phyloP scores from a whole-genome alignment of 2,888 invertebrate genomes.

The Polylopha cassiicola region DNA sequence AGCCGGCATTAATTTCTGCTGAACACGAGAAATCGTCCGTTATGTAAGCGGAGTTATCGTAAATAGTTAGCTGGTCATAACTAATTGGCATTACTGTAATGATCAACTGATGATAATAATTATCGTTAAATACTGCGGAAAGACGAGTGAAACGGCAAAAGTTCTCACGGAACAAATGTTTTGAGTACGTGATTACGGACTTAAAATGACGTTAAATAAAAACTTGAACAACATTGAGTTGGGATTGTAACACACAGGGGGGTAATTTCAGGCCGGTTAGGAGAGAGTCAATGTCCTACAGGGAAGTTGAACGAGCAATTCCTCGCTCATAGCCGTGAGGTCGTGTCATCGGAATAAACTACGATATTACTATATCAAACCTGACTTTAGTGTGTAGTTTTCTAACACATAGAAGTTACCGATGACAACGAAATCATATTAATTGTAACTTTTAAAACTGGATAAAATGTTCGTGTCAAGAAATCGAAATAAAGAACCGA shows the following conservation, averaged over 20 bases:
- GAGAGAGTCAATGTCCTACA: conserved; percentile 29
- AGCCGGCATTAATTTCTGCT: conserved; percentile 14
- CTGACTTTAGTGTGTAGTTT: no score
- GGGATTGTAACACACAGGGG: conserved; percentile 21
- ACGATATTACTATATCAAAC: no score
- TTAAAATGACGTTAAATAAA: no score
- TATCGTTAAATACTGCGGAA: background rate
- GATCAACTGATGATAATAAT: conserved; percentile 6
- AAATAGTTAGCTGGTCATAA: conserved; percentile 3
- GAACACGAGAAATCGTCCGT: conserved; percentile 16
- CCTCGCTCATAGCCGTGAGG: conserved; percentile 26
- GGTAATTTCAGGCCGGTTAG: conserved; percentile 23
- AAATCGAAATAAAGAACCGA: conserved; percentile 9
- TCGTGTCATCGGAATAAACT: conserved; percentile 4
- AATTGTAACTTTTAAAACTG: no score
- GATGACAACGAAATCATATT: no score
- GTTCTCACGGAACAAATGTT: background rate
- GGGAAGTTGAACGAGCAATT: conserved; percentile 28
- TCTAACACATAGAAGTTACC: no score
- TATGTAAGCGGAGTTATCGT: conserved; percentile 16
- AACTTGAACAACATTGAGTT: conserved; percentile 1
- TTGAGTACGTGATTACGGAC: no score
- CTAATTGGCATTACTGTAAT: conserved; percentile 8
- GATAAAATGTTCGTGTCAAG: no score
- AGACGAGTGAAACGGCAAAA: background rate